Evolutionary conservation across 1,140 invertebrate genomes (phyloP).

Genomic region (Liolophura sinensis): DNA sequence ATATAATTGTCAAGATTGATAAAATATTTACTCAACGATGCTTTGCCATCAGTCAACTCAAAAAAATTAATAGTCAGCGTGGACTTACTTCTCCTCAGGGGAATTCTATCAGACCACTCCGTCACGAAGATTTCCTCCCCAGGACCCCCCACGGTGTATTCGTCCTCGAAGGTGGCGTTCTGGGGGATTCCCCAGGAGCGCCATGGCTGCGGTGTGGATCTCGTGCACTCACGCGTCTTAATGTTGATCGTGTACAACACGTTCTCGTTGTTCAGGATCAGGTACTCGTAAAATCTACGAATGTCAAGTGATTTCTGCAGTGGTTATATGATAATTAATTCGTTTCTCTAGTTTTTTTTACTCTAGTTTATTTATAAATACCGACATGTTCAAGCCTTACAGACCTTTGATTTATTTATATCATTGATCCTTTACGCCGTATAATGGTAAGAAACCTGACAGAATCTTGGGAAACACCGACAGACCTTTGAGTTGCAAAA

Average conservation of each 20-base stretch:
- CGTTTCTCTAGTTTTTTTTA: background rate
- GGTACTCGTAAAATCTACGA: constrained; percentile 27
- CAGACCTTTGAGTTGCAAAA: no score
- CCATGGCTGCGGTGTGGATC: constrained; percentile 20
- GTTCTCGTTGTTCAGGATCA: constrained; percentile 24
- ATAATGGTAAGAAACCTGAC: background rate
- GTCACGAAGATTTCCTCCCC: constrained; percentile 27
- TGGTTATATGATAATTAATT: background rate
- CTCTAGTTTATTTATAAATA: background rate
- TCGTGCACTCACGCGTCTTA: constrained; percentile 23
- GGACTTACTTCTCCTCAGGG: constrained; percentile 22
- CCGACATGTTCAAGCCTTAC: background rate
- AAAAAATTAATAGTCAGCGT: no score
- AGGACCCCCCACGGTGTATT: constrained; percentile 34
- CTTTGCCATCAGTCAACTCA: no score
- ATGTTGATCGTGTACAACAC: constrained; percentile 24
- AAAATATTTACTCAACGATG: no score
- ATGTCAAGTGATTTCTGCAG: background rate
- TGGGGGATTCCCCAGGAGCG: constrained; percentile 26
- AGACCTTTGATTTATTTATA: background rate
- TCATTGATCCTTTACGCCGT: background rate
- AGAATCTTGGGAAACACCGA: no score
- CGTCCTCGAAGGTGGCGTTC: constrained; percentile 34
- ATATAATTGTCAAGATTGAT: no score
- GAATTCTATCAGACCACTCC: constrained; percentile 35